Conservation (phyloP, 92 coral and sea anemone species). For the Siderastrea siderea region DNA sequence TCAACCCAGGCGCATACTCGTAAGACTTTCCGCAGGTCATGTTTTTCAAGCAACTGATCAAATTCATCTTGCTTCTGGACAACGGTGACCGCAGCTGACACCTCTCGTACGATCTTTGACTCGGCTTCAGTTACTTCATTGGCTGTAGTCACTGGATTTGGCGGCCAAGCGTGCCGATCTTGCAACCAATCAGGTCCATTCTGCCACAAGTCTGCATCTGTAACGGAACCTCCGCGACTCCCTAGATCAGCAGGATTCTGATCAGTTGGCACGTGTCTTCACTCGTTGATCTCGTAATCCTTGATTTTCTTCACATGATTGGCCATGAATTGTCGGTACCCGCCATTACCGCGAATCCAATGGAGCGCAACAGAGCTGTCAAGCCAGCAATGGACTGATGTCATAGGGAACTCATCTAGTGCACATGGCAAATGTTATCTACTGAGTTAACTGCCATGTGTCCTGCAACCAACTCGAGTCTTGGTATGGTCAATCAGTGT, state of each 20-base stretch:
- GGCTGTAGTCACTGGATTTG: constrained; percentile 19
- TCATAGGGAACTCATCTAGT: constrained; percentile 20
- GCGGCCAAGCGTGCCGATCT: constrained; percentile 15
- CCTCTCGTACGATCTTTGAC: not conserved
- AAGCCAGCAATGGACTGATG: constrained; percentile 18
- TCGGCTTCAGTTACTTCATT: constrained; percentile 12
- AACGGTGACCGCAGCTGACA: constrained; percentile 5
- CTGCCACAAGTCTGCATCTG: constrained; percentile 28
- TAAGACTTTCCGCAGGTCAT: constrained; percentile 26
- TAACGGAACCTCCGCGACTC: constrained; percentile 44
- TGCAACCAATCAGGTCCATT: too few species aligned
- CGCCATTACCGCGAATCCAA: constrained; percentile 48
- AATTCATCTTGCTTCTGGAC: constrained; percentile 2
- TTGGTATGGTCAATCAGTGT: constrained; percentile 40
- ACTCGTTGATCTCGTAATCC: constrained; percentile 33
- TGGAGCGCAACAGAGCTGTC: not conserved
- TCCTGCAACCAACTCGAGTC: constrained; percentile 44
- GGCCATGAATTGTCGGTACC: constrained; percentile 54
- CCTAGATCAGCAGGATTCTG: constrained; percentile 40
- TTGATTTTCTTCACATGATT: constrained; percentile 31
- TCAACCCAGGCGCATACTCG: constrained; percentile 42
- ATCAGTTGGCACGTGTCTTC: constrained; percentile 60
- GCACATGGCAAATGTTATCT: constrained; percentile 46
- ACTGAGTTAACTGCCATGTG: constrained; percentile 53
- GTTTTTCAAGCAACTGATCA: not conserved